Conservation (phyloP, 2,113 vertebrate genomes). For the Oryzias curvinotus region DNA sequence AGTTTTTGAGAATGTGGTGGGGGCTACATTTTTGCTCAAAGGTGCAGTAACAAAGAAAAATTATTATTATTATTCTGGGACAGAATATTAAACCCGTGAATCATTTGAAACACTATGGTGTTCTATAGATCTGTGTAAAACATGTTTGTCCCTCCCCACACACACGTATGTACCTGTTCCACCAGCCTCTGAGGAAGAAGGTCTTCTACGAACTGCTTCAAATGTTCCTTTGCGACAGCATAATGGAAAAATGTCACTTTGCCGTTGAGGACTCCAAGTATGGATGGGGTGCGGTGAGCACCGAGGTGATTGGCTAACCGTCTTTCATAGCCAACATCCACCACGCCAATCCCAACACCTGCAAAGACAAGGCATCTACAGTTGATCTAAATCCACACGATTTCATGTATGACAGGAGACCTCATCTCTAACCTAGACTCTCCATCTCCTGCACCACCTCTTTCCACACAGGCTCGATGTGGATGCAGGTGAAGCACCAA, state of each 20-base stretch:
- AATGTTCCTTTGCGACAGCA: constrained; percentile 86
- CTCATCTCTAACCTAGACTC: constrained; percentile 76
- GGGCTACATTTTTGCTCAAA: too few species aligned
- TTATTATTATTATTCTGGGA: too few species aligned
- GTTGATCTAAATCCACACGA: background rate
- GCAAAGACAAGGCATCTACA: constrained; percentile 17
- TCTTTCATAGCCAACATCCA: constrained; percentile 91
- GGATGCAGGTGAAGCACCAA: constrained; percentile 98
- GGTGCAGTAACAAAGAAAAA: too few species aligned
- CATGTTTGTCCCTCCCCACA: background rate
- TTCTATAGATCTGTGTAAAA: background rate
- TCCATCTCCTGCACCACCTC: constrained; percentile 93
- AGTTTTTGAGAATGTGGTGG: too few species aligned
- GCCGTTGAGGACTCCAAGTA: constrained; percentile 89
- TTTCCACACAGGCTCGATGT: constrained; percentile 96
- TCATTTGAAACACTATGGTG: background rate
- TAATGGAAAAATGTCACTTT: constrained; percentile 94
- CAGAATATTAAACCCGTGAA: too few species aligned
- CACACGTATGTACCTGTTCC: constrained; percentile 81
- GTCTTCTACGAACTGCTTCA: constrained; percentile 91
- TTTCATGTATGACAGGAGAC: background rate
- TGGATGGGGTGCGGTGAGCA: constrained; percentile 91
- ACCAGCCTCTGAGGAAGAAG: constrained; percentile 91
- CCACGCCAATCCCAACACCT: constrained; percentile 94
- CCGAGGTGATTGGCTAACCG: constrained; percentile 92